Base-by-base conservation (phyloP, 2,888 invertebrate genomes). In the Lasioglossum zephyrum region DNA sequence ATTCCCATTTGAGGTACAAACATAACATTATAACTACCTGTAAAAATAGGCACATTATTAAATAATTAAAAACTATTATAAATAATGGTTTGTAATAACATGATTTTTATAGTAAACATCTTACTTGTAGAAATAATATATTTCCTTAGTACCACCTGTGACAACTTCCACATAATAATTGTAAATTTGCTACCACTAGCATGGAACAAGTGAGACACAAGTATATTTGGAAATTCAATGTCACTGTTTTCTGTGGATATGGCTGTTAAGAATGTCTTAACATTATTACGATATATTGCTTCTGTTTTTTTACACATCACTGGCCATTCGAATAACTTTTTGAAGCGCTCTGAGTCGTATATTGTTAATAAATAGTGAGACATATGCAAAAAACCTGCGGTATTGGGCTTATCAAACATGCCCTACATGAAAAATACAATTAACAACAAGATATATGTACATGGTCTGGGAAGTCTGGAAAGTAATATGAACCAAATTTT, bases 391-490 rank as follows among this genome's bases (percentile, higher is more conserved):
- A 95, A 95, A 53, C 95, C 95, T 4, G 89, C 39, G 11, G 94
- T 93, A 73, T 95, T 95, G 0, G 95, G 95, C 76, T 94, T 95
- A 26, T 94, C 92, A 78, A 95, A 95, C 95, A 95, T 95, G 73
- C 93, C 93, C 95, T 95, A 86, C 79, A 90, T 84, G 70, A 49
- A 76, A 47, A 77, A 47, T 47, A 39, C 49, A 70, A 31, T 44
- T 39, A 57, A 49, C 26, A 31, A 39, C 41, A 22, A 13, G 1
- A 49, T 53, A 9, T 53, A n/a, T 53, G 9, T n/a, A 22, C 18
- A 63, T 0, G 2, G 18, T 49, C 47, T 18, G 1, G 31, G 31
- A 31, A 31, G 47, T 49, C 18, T 5, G 0, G 47, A 18, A 49
- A 18, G 18, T 49, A 49, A 49, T 47, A 16, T 0, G 18, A 18